Percentiles rank a stretch among this genome's conserved stretches.
Conservation (phyloP, 2,888 invertebrate genomes). For the Eupithecia insigniata region DNA sequence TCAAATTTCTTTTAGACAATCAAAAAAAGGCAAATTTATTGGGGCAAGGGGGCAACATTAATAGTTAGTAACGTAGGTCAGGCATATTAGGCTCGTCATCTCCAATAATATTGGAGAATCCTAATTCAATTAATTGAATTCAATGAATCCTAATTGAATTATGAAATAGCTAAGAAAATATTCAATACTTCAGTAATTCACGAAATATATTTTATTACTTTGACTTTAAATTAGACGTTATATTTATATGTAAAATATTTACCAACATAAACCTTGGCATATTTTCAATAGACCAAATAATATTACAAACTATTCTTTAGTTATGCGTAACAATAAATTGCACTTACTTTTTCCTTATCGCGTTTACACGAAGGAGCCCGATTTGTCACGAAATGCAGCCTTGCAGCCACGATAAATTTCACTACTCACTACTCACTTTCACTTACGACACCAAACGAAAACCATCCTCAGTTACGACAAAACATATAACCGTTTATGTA, state of each 20-base stretch:
- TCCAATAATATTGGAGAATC: no score
- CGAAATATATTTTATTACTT: neutral
- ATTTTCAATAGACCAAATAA: neutral
- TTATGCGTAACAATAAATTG: neutral
- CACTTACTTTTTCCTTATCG: conserved; percentile 44
- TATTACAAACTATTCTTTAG: neutral
- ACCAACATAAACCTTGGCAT: neutral
- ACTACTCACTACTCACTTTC: conserved; percentile 26
- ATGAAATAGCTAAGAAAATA: neutral
- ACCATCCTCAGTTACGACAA: neutral
- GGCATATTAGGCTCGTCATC: neutral
- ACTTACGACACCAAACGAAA: conserved; percentile 19
- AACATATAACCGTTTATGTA: neutral
- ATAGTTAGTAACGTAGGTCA: neutral
- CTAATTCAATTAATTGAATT: no score
- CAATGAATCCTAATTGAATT: no score
- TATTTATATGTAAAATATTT: neutral
- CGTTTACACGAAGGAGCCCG: conserved; percentile 25
- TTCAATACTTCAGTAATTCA: neutral
- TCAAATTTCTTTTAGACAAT: neutral
- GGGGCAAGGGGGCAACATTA: neutral
- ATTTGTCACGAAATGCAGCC: conserved; percentile 22
- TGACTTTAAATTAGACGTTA: neutral
- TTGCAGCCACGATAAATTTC: conserved; percentile 18
- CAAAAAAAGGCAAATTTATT: neutral